Conservation (phyloP, 2,888 invertebrate genomes). For the Eupithecia dodoneata region DNA sequence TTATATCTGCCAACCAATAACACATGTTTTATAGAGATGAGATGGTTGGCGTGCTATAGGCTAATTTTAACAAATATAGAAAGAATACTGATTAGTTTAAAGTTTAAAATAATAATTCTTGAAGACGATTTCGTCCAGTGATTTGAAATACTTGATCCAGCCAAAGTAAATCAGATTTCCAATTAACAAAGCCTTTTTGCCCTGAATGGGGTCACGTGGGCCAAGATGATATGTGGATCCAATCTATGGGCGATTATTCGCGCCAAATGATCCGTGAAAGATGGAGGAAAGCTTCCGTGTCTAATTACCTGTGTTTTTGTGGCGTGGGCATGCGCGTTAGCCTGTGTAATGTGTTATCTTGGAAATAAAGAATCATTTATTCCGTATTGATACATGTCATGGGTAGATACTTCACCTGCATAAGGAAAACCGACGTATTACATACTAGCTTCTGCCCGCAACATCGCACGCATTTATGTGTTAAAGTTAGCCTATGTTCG, state of each 20-base stretch:
- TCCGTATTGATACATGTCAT: not conserved
- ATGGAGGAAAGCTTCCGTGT: conserved; percentile 34
- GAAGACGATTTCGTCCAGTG: not conserved
- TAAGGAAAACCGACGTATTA: too few relatives aligned
- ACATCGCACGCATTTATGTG: too few relatives aligned
- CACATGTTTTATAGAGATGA: too few relatives aligned
- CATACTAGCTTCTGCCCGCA: too few relatives aligned
- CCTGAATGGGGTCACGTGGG: conserved; percentile 48
- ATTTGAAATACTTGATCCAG: not conserved
- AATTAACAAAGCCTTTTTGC: conserved; percentile 23
- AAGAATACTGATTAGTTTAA: too few relatives aligned
- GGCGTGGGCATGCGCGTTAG: conserved; percentile 28
- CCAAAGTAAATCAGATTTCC: not conserved
- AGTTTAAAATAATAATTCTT: not conserved
- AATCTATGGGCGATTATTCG: conserved; percentile 49
- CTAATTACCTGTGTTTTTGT: conserved; percentile 44
- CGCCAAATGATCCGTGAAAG: conserved; percentile 48
- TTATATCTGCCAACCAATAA: too few relatives aligned
- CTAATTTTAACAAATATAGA: too few relatives aligned
- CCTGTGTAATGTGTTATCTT: conserved; percentile 6
- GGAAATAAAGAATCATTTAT: not conserved
- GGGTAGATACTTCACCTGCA: too few relatives aligned
- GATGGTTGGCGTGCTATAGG: too few relatives aligned
- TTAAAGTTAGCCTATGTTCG: too few relatives aligned
- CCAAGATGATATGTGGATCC: conserved; percentile 40